These are phyloP conservation scores for Ctena decussata DNA, from an alignment of 2,888 invertebrate genomes.

Conservation along the genomic window DNA sequence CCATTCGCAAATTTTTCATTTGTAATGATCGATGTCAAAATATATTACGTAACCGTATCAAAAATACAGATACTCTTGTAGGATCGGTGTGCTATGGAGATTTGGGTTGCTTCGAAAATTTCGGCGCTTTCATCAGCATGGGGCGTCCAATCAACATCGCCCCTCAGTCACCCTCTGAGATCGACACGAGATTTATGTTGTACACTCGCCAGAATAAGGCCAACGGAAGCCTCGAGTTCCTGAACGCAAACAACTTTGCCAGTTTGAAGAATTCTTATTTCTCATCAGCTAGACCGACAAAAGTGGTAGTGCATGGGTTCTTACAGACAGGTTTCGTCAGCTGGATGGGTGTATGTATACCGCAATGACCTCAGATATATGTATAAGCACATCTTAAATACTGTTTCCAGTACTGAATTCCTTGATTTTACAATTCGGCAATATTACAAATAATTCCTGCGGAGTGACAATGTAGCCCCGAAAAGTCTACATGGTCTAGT, in stretches of 20 bases:
- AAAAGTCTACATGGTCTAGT: too few species aligned
- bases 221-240: conserved; percentile 36
- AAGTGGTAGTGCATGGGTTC: conserved; percentile 77
- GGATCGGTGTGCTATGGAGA: conserved; percentile 97
- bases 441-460: too few species aligned
- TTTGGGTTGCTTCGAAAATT: conserved; percentile 96
- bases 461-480: too few species aligned
- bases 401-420: too few species aligned
- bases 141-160: conserved; percentile 87
- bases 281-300: conserved; percentile 64
- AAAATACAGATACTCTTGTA: too few species aligned
- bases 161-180: conserved; percentile 66
- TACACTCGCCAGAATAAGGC: conserved; percentile 62
- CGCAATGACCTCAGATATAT: too few species aligned
- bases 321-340: conserved; percentile 70
- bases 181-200: conserved; percentile 71
- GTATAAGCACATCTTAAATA: too few species aligned
- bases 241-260: conserved; percentile 61
- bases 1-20: too few species aligned
- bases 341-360: conserved; percentile 77
- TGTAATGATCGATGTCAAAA: too few species aligned
- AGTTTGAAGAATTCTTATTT: conserved; percentile 67
- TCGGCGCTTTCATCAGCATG: conserved; percentile 90
- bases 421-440: too few species aligned
- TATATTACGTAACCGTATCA: too few species aligned